Evolutionary conservation across 64 coral and sea anemone species (phyloP).

Genomic region (Dendronephthya gigantea): DNA sequence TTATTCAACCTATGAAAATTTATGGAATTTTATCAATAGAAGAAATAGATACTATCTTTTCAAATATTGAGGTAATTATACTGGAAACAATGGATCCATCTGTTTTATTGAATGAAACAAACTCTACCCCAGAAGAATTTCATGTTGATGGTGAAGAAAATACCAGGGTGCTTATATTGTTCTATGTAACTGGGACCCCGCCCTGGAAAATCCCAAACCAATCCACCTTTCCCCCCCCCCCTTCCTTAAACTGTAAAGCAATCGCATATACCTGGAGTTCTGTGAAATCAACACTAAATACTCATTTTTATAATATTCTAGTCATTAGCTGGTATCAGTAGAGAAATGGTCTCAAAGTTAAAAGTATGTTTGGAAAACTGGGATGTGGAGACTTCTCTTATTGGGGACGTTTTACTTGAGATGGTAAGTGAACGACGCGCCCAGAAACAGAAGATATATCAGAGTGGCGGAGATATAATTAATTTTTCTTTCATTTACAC

Average conservation of each 20-base stretch:
- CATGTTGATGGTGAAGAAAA: too few species aligned
- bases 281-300: background rate
- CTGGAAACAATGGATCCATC: background rate
- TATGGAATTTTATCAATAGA: slow-evolving; percentile 32
- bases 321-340: slow-evolving; percentile 51
- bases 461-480: too few species aligned
- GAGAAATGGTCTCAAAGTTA: slow-evolving; percentile 54
- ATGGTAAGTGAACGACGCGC: slow-evolving; percentile 15
- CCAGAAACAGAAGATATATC: background rate
- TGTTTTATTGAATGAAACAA: background rate
- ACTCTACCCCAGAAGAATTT: too few species aligned
- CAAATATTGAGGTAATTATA: slow-evolving; percentile 35
- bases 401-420: slow-evolving; percentile 56
- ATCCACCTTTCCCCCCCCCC: too few species aligned
- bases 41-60: slow-evolving; percentile 36
- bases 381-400: slow-evolving; percentile 44
- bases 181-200: too few species aligned
- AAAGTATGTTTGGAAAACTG: slow-evolving; percentile 48
- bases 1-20: slow-evolving; percentile 29
- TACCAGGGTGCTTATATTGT: too few species aligned
- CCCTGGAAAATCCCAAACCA: too few species aligned
- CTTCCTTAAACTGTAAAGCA: too few species aligned
- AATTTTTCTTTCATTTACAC: too few species aligned
- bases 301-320: background rate
- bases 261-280: too few species aligned